Evolutionary conservation across 2,797 vertebrate genomes (phyloP).

Genomic region (Scleropages formosus): DNA sequence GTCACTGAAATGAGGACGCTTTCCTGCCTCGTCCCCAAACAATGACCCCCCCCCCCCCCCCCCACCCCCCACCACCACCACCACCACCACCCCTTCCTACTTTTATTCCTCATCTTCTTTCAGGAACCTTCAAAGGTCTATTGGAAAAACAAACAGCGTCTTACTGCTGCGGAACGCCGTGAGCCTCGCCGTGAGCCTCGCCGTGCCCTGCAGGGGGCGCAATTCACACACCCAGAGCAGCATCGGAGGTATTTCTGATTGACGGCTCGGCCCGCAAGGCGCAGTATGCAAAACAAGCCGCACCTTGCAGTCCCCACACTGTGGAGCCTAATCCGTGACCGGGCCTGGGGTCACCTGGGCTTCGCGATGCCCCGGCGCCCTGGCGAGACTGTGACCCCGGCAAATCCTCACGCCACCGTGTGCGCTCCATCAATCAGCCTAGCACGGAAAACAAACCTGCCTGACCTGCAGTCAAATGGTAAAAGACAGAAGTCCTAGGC

Average conservation of each 20-base stretch:
- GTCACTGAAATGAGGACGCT: constrained; percentile 43
- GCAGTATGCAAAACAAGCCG: too few species aligned
- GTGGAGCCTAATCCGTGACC: neutral
- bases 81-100: constrained; percentile 57
- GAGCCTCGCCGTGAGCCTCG: neutral
- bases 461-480: neutral
- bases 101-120: constrained; percentile 51
- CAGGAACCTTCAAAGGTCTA: constrained; percentile 19
- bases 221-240: too few species aligned
- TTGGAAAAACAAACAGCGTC: neutral
- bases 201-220: neutral
- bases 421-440: neutral
- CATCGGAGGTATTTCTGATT: too few species aligned
- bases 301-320: too few species aligned
- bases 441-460: neutral
- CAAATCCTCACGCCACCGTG: neutral
- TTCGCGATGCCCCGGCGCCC: neutral
- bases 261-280: too few species aligned
- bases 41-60: constrained; percentile 1
- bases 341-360: neutral
- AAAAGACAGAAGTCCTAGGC: constrained; percentile 5
- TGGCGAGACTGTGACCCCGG: neutral
- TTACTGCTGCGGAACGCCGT: neutral
- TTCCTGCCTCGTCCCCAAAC: constrained; percentile 50
- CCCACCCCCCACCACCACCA: constrained; percentile 45